These are phyloP conservation scores for Trissolcus brochymenae DNA, from an alignment of 2,888 invertebrate genomes.

Conservation along the genomic window DNA sequence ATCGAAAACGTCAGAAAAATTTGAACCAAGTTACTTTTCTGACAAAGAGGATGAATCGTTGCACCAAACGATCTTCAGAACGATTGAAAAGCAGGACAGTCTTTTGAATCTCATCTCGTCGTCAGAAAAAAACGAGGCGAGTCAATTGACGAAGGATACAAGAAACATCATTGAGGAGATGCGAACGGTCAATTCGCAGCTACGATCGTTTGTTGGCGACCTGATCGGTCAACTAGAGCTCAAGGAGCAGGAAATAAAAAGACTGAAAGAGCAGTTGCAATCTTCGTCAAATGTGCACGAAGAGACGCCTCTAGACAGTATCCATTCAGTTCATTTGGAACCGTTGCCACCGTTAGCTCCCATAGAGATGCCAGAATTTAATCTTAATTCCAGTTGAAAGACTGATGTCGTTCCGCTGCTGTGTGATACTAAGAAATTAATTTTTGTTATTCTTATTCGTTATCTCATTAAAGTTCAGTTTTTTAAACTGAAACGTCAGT, in stretches of 20 bases:
- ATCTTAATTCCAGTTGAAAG: conserved; percentile 73
- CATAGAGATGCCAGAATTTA: conserved; percentile 81
- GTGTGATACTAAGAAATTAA: too few species aligned
- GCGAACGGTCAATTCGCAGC: conserved; percentile 81
- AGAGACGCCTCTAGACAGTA: conserved; percentile 64
- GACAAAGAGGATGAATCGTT: conserved; percentile 66
- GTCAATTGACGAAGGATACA: conserved; percentile 81
- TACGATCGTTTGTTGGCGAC: conserved; percentile 80
- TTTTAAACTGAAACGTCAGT: too few species aligned
- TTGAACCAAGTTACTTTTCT: conserved; percentile 47
- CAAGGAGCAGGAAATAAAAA: conserved; percentile 81
- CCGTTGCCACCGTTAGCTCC: conserved; percentile 79
- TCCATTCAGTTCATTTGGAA: conserved; percentile 67
- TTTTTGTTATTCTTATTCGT: too few species aligned
- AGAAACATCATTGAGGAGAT: conserved; percentile 82
- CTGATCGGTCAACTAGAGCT: conserved; percentile 82
- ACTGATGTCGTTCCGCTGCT: conserved; percentile 2
- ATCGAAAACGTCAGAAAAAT: conserved; percentile 64
- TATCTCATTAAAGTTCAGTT: too few species aligned
- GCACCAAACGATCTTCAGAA: conserved; percentile 79
- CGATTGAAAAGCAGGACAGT: conserved; percentile 84
- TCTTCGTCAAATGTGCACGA: conserved; percentile 63
- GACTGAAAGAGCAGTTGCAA: conserved; percentile 79
- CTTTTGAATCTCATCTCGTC: conserved; percentile 68
- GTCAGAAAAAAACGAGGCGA: conserved; percentile 59